phyloP scores from a whole-genome alignment of 2,888 invertebrate species.

The Habroteleia sp. region DNA sequence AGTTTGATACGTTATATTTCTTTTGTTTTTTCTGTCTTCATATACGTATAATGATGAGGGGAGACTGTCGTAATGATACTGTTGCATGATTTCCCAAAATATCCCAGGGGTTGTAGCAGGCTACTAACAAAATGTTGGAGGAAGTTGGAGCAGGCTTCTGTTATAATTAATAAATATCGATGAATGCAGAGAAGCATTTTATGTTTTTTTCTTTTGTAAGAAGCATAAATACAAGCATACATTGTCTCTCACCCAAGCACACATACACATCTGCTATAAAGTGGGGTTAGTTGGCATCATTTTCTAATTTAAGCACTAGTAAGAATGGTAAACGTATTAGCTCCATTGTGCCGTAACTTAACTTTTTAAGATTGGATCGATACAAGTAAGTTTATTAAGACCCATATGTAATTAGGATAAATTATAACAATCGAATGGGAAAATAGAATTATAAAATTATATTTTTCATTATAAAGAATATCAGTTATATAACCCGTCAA shows the following conservation, averaged over 20 bases:
- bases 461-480: too few species aligned
- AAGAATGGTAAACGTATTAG: not conserved
- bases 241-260: too few species aligned
- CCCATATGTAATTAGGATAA: too few species aligned
- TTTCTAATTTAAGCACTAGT: too few species aligned
- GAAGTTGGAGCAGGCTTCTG: conserved; percentile 2
- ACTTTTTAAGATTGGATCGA: too few species aligned
- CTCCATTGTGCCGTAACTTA: not conserved
- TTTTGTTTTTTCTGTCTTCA: conserved; percentile 8
- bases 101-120: conserved; percentile 13
- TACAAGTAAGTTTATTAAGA: too few species aligned
- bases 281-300: conserved; percentile 27
- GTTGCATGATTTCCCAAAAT: conserved; percentile 54
- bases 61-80: conserved; percentile 41
- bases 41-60: conserved; percentile 31
- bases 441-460: too few species aligned
- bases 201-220: too few species aligned
- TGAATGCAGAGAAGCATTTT: too few species aligned
- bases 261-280: conserved; percentile 2
- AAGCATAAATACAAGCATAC: too few species aligned
- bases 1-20: conserved; percentile 35
- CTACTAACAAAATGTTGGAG: not conserved
- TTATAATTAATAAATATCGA: conserved; percentile 22
- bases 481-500: too few species aligned
- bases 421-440: too few species aligned